Evolutionary conservation across 2,888 invertebrate species (phyloP).

Genomic region (Eurytoma californica): DNA sequence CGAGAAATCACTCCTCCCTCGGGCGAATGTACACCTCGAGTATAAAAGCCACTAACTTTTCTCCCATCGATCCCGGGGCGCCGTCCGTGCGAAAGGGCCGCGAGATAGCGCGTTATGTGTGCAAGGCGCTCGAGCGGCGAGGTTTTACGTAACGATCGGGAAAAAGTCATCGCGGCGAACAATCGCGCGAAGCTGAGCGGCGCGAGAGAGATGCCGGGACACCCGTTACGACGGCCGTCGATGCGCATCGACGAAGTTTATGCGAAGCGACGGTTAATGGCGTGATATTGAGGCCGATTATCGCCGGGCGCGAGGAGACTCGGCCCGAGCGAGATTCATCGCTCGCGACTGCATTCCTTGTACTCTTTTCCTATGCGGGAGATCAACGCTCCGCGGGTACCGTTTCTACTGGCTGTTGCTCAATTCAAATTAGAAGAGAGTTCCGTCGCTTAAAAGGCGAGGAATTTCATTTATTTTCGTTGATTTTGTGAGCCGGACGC

Average conservation of each 20-base stretch:
- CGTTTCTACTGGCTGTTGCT: too few relatives aligned
- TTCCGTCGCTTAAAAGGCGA: too few relatives aligned
- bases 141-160: conserved; percentile 40
- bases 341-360: too few relatives aligned
- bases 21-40: background rate
- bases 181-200: conserved; percentile 3
- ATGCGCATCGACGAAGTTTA: background rate
- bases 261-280: conserved; percentile 25
- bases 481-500: too few relatives aligned
- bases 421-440: too few relatives aligned
- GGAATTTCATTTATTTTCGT: too few relatives aligned
- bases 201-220: background rate
- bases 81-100: too few relatives aligned
- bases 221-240: background rate
- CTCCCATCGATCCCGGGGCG: background rate
- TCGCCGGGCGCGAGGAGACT: background rate
- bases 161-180: conserved; percentile 31
- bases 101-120: background rate
- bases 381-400: too few relatives aligned
- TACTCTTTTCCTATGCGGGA: too few relatives aligned
- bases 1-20: background rate
- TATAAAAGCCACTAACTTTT: background rate
- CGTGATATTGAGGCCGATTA: conserved; percentile 25
- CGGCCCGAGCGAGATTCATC: too few relatives aligned
- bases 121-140: background rate